These are phyloP conservation scores for Chalcis sispes DNA, from an alignment of 2,888 invertebrate species.

Conservation along the genomic window DNA sequence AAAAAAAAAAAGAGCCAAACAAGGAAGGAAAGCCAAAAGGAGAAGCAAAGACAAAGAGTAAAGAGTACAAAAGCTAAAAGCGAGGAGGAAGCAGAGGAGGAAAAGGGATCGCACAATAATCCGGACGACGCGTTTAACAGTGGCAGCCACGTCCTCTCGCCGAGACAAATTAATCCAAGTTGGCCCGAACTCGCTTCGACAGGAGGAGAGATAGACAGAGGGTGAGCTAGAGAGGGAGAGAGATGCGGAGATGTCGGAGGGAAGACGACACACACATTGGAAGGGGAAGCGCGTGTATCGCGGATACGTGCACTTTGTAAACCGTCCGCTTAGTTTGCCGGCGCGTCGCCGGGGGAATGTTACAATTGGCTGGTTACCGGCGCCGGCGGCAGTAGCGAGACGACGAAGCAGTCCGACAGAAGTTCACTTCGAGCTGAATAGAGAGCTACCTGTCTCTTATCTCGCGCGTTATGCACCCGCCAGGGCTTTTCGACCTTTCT, in stretches of 20 bases:
- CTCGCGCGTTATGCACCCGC: neutral
- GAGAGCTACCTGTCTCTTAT: neutral
- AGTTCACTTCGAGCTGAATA: constrained; percentile 21
- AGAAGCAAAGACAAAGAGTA: neutral
- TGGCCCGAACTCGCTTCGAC: constrained; percentile 42
- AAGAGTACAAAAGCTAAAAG: neutral
- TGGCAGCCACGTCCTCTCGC: constrained; percentile 11
- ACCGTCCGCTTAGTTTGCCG: constrained; percentile 40
- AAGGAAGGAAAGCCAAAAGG: neutral
- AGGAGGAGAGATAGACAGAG: no score
- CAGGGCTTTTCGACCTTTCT: constrained; percentile 21
- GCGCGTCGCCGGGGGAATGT: neutral
- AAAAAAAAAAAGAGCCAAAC: neutral
- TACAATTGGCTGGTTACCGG: constrained; percentile 39
- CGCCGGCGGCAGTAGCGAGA: neutral
- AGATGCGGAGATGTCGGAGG: no score
- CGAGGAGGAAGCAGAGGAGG: neutral
- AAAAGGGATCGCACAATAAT: constrained; percentile 35
- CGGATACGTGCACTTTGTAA: constrained; percentile 36
- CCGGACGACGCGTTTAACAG: constrained; percentile 16
- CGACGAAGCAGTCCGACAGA: constrained; percentile 36
- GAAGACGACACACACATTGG: no score
- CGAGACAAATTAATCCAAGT: constrained; percentile 55
- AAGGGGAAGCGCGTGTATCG: constrained; percentile 28
- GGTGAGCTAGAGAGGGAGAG: neutral